Percentiles rank a stretch among this genome's conserved stretches.
Conservation (phyloP, 2,113 vertebrate species). For the Carassius carassius region DNA sequence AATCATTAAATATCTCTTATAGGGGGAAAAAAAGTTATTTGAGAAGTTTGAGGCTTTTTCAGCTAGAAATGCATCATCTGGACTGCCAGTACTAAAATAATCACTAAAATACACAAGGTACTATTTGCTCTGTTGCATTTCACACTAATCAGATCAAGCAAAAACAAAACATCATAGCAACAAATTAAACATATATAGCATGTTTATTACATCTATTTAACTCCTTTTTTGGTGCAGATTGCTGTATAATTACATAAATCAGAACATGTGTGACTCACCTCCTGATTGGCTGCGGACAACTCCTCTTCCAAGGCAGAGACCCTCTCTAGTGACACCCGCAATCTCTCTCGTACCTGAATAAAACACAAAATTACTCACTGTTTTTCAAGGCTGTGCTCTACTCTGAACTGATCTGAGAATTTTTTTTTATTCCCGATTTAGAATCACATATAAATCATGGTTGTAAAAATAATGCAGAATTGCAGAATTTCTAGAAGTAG, state of each 20-base stretch:
- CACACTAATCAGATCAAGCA: not conserved
- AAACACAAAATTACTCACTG: not conserved
- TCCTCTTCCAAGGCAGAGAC: conserved; percentile 91
- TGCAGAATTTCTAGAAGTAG: not conserved
- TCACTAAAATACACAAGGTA: conserved; percentile 5
- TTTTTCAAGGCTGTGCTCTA: not conserved
- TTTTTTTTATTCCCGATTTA: not conserved
- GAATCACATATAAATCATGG: not conserved
- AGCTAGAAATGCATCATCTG: conserved; percentile 21
- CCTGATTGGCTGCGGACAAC: conserved; percentile 88
- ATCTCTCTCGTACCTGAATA: conserved; percentile 86
- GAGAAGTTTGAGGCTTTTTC: conserved; percentile 3
- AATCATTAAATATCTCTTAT: not conserved
- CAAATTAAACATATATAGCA: not conserved
- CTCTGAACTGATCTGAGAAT: not conserved
- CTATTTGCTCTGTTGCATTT: conserved; percentile 21
- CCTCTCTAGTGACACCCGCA: conserved; percentile 91
- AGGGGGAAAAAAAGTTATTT: not conserved
- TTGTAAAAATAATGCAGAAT: not conserved
- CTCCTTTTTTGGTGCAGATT: not conserved
- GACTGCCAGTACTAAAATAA: not conserved
- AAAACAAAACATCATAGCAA: conserved; percentile 32
- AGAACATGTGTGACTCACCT: conserved; percentile 74
- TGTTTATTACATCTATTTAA: not conserved
- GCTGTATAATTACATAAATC: not conserved